Evolutionary conservation across 2,888 invertebrate genomes (phyloP).

Genomic region (Emesis russula): DNA sequence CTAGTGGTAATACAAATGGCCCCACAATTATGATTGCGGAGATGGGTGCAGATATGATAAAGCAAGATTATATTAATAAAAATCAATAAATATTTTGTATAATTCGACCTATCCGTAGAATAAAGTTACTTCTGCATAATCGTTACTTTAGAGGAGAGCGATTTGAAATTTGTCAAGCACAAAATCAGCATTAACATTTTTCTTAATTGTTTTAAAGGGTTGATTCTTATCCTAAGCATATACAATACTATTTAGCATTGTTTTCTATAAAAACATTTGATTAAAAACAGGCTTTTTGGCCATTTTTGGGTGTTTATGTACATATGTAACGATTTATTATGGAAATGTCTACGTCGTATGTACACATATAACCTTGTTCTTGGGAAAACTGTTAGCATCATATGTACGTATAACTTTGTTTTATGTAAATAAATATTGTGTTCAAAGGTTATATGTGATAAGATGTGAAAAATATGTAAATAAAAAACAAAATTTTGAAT

Average conservation of each 20-base stretch:
- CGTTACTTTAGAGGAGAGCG: conserved; percentile 37
- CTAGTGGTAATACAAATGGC: no score
- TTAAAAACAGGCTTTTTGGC: conserved; percentile 10
- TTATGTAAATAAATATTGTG: conserved; percentile 12
- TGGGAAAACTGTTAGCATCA: conserved; percentile 11
- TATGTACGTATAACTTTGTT: conserved; percentile 18
- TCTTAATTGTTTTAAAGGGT: conserved; percentile 8
- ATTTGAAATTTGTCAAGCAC: conserved; percentile 42
- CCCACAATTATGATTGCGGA: no score
- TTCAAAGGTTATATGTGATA: background rate
- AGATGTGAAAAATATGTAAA: background rate
- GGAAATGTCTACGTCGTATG: conserved; percentile 25
- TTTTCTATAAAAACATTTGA: conserved; percentile 21
- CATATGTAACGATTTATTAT: conserved; percentile 29
- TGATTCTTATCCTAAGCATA: conserved; percentile 13
- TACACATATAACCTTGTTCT: conserved; percentile 29
- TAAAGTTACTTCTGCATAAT: conserved; percentile 40
- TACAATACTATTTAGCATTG: conserved; percentile 18
- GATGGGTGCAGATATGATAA: no score
- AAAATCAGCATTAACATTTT: conserved; percentile 30
- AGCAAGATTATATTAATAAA: no score
- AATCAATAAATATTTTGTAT: no score
- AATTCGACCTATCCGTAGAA: conserved; percentile 36
- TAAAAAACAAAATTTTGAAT: background rate
- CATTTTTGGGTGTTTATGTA: conserved; percentile 12